Evolutionary conservation across 2,797 vertebrate genomes (phyloP), one percentile per base, ranked within the genome.

Genomic region (Hylomyscus alleni): DNA sequence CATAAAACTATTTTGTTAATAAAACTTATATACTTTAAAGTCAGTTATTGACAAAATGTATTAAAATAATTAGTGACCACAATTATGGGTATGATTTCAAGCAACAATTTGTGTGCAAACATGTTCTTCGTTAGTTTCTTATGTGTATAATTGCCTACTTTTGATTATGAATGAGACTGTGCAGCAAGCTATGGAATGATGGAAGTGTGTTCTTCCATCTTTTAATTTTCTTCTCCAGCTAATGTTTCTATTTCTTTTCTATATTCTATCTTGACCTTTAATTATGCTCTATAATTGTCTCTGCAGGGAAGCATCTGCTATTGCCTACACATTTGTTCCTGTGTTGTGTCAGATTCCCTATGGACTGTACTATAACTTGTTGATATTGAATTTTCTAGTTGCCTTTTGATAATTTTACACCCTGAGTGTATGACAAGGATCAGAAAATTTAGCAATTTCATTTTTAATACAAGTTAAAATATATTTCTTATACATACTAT

Each of bases 201-300:
- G 72, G 29, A 24, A 34, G 1, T 56, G 75, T 84, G 58, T 80
- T 17, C 6, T 87, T 84, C 56, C 58, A 31, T 65, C 14, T 80
- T 69, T 56, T 84, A 96, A 91, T 96, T 81, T 90, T 7, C n/a
- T 81, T 58, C n/a, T 80, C 73, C 47, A 78, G 20, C 95, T 97
- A 89, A 78, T 50, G 73, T 90, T 34, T 85, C 67, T 94, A 73
- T 73, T 44, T 10, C 91, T 40, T 95, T 75, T 92, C 65, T 65
- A 89, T 82, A 83, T 78, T 76, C 8, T 81, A 34, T 62, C 92
- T 85, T 92, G 56, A 40, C 94, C 52, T 94, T 88, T 95, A 97
- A 97, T 96, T 96, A 81, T 93, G 76, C 92, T 90, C 69, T 90
- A 6, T 83, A 89, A 95, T 97, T 95, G 58, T 94, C 95, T 83